These are phyloP conservation scores for Nowickia ferox DNA, from an alignment of 2,888 invertebrate species.

Conservation along the genomic window DNA sequence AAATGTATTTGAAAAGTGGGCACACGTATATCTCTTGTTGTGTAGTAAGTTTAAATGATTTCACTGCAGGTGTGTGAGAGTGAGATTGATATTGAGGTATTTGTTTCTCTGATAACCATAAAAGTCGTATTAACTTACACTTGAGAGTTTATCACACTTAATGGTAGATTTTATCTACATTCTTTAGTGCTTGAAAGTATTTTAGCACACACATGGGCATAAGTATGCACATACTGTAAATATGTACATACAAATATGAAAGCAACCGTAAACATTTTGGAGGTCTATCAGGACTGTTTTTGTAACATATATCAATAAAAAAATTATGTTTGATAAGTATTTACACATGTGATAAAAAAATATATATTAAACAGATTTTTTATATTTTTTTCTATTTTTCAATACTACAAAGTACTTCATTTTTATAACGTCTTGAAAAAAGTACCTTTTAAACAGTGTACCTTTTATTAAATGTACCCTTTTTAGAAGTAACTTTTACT, in stretches of 20 bases:
- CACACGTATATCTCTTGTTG: background rate
- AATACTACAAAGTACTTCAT: too few relatives aligned
- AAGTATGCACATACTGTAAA: background rate
- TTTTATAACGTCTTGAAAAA: too few relatives aligned
- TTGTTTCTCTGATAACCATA: constrained; percentile 58
- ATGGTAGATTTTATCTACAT: constrained; percentile 56
- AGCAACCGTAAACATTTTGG: background rate
- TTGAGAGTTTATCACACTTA: constrained; percentile 64
- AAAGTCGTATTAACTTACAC: constrained; percentile 67
- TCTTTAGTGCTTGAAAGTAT: constrained; percentile 27
- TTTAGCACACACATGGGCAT: background rate
- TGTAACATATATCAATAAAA: too few relatives aligned
- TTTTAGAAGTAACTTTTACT: too few relatives aligned
- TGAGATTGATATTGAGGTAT: background rate
- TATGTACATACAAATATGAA: background rate
- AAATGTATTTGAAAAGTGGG: constrained; percentile 26
- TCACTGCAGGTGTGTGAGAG: background rate
- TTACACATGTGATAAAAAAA: too few relatives aligned
- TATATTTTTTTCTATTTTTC: too few relatives aligned
- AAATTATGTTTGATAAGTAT: too few relatives aligned
- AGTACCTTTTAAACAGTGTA: too few relatives aligned
- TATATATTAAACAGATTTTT: too few relatives aligned
- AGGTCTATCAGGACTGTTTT: background rate
- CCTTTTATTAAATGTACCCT: too few relatives aligned
- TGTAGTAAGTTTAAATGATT: background rate